phyloP scores from a whole-genome alignment of 1,140 invertebrate species.

The Macrostomum lignano region DNA sequence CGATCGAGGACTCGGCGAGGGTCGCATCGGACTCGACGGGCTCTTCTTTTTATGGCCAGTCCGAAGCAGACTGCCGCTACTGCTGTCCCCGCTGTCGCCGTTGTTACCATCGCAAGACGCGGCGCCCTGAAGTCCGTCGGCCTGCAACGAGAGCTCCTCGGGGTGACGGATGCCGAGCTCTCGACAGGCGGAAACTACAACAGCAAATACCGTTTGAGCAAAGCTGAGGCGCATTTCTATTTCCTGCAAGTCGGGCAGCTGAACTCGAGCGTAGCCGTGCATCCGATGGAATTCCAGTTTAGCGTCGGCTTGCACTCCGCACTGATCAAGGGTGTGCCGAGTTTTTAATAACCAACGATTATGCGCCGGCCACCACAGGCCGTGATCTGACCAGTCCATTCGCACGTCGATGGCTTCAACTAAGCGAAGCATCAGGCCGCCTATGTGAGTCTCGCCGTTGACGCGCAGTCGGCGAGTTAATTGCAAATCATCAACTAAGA shows the following conservation, averaged over 20 bases:
- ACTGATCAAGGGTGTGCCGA: conserved; percentile 76
- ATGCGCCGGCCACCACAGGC: conserved; percentile 82
- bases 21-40: no score
- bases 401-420: no score
- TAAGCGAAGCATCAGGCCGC: conserved; percentile 94
- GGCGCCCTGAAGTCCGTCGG: conserved; percentile 20
- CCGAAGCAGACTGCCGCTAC: no score
- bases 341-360: conserved; percentile 78
- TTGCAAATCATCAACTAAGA: no score
- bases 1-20: no score
- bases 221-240: conserved; percentile 76
- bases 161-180: conserved; percentile 71
- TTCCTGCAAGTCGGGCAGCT: conserved; percentile 68
- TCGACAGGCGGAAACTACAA: conserved; percentile 72
- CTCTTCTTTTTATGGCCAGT: no score
- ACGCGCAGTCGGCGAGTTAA: no score
- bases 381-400: conserved; percentile 99
- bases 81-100: no score
- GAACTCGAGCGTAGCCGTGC: conserved; percentile 65
- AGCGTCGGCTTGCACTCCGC: conserved; percentile 76
- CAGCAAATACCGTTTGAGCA: conserved; percentile 73
- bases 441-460: conserved; percentile 86
- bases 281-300: conserved; percentile 89
- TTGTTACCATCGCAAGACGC: no score
- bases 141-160: conserved; percentile 70